Evolutionary conservation across 2,888 invertebrate species (phyloP).

Genomic region (Lathronympha strigana): DNA sequence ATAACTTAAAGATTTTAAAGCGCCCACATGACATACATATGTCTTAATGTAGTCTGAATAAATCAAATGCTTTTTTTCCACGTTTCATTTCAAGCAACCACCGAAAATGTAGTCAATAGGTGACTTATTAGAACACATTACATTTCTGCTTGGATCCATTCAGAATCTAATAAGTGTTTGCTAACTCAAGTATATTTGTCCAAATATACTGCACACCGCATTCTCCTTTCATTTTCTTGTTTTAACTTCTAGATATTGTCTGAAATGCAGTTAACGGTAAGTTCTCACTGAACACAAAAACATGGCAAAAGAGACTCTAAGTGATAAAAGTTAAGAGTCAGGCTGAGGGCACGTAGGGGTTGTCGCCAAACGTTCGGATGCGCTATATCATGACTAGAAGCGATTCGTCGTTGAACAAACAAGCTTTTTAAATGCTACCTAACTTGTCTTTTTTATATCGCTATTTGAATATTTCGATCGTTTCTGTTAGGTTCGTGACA

Average conservation of each 20-base stretch:
- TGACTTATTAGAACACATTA: conserved; percentile 21
- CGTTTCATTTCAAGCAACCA: not conserved
- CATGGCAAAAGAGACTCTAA: conserved; percentile 22
- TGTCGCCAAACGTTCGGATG: conserved; percentile 46
- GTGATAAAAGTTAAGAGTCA: not conserved
- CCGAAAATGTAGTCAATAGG: not conserved
- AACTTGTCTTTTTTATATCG: conserved; percentile 84
- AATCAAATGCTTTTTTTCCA: no score
- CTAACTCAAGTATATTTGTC: conserved; percentile 21
- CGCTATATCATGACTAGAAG: conserved; percentile 77
- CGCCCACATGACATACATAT: no score
- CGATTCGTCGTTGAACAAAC: conserved; percentile 83
- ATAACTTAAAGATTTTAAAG: not conserved
- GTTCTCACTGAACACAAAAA: not conserved
- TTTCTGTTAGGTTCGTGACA: conserved; percentile 80
- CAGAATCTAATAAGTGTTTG: conserved; percentile 21
- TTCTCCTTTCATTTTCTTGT: conserved; percentile 32
- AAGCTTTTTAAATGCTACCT: conserved; percentile 84
- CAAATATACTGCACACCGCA: conserved; percentile 25
- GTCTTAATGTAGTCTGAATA: not conserved
- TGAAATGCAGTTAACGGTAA: conserved; percentile 33
- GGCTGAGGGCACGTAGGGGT: conserved; percentile 13
- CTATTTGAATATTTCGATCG: conserved; percentile 84
- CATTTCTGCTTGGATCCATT: conserved; percentile 6
- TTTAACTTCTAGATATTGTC: conserved; percentile 38